Base-by-base conservation (phyloP, 2,797 vertebrate species). In the Chromobotia macracanthus region DNA sequence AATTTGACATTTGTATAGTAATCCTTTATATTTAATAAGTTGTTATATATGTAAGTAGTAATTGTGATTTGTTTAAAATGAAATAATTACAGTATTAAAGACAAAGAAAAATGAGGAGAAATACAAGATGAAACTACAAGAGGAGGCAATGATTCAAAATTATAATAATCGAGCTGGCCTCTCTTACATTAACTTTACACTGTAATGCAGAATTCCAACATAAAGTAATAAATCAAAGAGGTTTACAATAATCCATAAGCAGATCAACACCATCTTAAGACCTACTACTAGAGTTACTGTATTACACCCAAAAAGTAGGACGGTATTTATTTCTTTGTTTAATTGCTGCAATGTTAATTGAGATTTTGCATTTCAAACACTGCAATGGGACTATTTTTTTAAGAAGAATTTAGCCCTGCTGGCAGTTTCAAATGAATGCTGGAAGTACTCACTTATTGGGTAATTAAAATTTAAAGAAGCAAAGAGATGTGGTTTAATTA, bases 401-500 rank as follows among this genome's bases (percentile, higher is more conserved):
- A 38, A 76, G 44, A 73, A 82, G 77, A 28, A 46, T 67, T 48
- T 51, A 48, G 21, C 35, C 65, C 72, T 79, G 41, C 76, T 82
- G 75, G 71, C 68, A 11, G 44, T 70, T 79, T 79, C 44, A 76
- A 72, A 53, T 74, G 68, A 83, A 65, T 3, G 63, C 53, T 77
- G 63, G 71, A 67, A 61, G 72, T 58, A 25, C n/a, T 80, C 68
- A 67, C 25, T 58, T 71, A 72, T 75, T 75, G 35, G 51, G 55
- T 71, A 75, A 82, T 84, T 82, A 70, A 74, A 68, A 68, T 79
- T 84, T 63, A 71, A 80, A 68, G 21, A 50, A 66, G 75, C 25
- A 71, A 50, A 65, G 64, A 83, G 75, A 67, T 53, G 18, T 51
- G 61, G 58, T 82, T 82, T 86, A 80, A 86, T 84, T 86, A 82